These are phyloP conservation scores for Zenarchopterus dispar DNA, from an alignment of 2,797 vertebrate species.

Conservation along the genomic window DNA sequence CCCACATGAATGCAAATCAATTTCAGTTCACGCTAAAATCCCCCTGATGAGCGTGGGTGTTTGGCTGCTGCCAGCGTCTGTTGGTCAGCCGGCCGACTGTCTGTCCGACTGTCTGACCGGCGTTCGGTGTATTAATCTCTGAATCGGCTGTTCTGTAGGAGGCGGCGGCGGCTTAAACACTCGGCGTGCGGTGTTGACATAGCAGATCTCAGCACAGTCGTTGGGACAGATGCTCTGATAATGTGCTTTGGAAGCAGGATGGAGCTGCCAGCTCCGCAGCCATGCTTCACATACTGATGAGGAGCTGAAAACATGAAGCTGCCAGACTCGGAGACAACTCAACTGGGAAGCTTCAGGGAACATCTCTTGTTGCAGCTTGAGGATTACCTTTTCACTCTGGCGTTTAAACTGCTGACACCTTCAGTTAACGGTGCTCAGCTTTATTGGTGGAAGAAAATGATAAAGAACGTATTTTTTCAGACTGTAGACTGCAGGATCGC, in stretches of 20 bases:
- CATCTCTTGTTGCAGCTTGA: constrained; percentile 1
- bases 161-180: constrained; percentile 66
- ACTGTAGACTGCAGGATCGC: too few relatives aligned
- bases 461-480: too few relatives aligned
- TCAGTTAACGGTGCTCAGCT: too few relatives aligned
- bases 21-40: too few relatives aligned
- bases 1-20: too few relatives aligned
- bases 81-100: constrained; percentile 11
- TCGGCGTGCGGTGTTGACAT: constrained; percentile 44
- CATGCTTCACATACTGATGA: constrained; percentile 30
- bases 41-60: constrained; percentile 30
- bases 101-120: constrained; percentile 49
- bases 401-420: too few relatives aligned
- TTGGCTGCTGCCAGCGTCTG: constrained; percentile 14
- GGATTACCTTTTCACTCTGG: too few relatives aligned
- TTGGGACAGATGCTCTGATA: constrained; percentile 71
- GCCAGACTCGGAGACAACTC: constrained; percentile 14
- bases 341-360: background rate
- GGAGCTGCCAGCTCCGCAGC: constrained; percentile 37
- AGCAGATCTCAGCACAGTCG: constrained; percentile 59
- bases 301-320: constrained; percentile 36
- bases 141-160: constrained; percentile 65
- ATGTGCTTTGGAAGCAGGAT: constrained; percentile 65
- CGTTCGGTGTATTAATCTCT: constrained; percentile 31
- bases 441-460: too few relatives aligned